Evolutionary conservation across 64 coral and sea anemone genomes (phyloP), one percentile per base, ranked within the genome.

Genomic region (Stichodactyla mertensii): DNA sequence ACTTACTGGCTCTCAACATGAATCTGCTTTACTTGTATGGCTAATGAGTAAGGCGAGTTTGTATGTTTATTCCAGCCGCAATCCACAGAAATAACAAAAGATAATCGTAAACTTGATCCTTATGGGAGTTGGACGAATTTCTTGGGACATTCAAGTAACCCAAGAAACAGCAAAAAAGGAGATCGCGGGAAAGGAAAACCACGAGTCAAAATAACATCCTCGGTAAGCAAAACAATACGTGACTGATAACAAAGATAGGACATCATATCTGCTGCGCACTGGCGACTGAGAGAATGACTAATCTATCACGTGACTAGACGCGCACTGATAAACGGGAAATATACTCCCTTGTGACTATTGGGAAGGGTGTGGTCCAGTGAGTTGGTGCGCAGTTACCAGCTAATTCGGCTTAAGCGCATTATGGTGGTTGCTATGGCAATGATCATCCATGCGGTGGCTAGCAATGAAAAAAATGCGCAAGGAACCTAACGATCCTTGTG

Each of bases 61-160:
- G 7, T 82, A 23, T 81, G 19, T 81, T 51, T 51, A 16, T 55
- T 55, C 2, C 80, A 82, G 80, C 52, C 28, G 5, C 52, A 82
- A 54, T 82, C 80, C 22, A 82, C 55, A 24, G 80, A 82, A 57
- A 57, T 55, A 12, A 82, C 18, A 2, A 57, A 82, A 2, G 80
- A 57, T 8, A 82, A 82, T 36, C 55, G 52, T 36, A 85, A 31
- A 85, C 55, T 85, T 52, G 83, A 85, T 15, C 23, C 83, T 55
- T 85, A 36, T 24, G 83, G 83, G 7, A 85, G 83, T 23, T 85
- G 83, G 83, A 57, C 52, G 19, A 85, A 85, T 61, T 85, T 85
- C 14, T 20, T 85, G 45, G 83, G 83, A 3, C 83, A 85, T 62
- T 31, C 83, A 26, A 23, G 16, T 11, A 85, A 85, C 1, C 22